These are phyloP conservation scores for Leptinotarsa rubiginosa DNA, from an alignment of 2,888 invertebrate genomes.

Conservation along the genomic window DNA sequence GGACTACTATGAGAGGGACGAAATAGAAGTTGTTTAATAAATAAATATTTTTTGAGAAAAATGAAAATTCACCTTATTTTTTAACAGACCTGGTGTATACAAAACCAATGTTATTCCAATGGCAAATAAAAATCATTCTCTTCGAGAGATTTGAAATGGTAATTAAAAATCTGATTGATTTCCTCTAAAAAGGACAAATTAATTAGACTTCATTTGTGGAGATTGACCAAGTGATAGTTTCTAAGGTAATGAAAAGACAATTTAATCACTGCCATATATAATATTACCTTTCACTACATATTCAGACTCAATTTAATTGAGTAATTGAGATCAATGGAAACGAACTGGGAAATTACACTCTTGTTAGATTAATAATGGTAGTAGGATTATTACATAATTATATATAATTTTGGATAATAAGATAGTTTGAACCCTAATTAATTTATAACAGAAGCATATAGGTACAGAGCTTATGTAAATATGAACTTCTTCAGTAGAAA, in stretches of 20 bases:
- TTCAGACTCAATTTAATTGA: neutral
- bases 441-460: neutral
- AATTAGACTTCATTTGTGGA: neutral
- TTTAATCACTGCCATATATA: neutral
- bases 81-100: too few relatives aligned
- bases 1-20: too few relatives aligned
- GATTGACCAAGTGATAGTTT: neutral
- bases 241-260: neutral
- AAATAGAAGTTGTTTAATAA: too few relatives aligned
- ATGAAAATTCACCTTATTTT: too few relatives aligned
- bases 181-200: neutral
- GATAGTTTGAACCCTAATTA: neutral
- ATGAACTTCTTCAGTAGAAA: neutral
- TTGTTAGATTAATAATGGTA: neutral
- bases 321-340: neutral
- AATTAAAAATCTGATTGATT: neutral
- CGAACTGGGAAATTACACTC: neutral
- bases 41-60: too few relatives aligned
- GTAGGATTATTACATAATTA: neutral
- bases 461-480: neutral
- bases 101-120: too few relatives aligned
- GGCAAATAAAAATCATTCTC: too few relatives aligned
- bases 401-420: neutral
- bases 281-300: constrained; percentile 1
- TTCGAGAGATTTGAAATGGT: too few relatives aligned